A percentile compares a stretch with the other conserved stretches of the same genome.
Conservation (phyloP, 2,113 vertebrate species). For the Trochalopteron elliotii region DNA sequence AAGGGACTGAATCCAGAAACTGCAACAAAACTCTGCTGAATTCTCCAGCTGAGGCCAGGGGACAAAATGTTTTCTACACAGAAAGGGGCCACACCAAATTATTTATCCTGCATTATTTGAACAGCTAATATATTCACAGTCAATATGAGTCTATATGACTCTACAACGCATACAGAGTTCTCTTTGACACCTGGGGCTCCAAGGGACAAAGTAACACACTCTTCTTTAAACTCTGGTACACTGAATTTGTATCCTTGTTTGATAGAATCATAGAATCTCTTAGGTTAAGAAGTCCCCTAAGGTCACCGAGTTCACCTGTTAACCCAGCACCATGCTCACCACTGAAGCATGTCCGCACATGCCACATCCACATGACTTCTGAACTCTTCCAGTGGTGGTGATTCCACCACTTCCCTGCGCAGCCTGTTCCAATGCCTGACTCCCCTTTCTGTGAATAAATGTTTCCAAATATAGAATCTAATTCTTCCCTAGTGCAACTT, state of each 20-base stretch:
- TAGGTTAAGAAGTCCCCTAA: not conserved
- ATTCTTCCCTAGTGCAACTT: not conserved
- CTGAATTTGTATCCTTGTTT: not conserved
- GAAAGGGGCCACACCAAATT: not conserved
- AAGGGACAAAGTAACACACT: not conserved
- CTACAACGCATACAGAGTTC: not conserved
- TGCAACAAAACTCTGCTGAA: not conserved
- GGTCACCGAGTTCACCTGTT: fast-evolving
- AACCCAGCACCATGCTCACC: not conserved
- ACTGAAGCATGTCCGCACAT: not conserved
- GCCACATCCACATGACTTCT: not conserved
- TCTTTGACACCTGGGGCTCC: not conserved
- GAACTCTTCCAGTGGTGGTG: not conserved
- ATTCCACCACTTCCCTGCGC: not conserved
- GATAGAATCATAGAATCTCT: not conserved
- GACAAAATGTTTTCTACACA: not conserved
- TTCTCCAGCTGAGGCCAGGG: not conserved
- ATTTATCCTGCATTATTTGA: not conserved
- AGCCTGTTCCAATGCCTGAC: not conserved
- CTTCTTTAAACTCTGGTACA: not conserved
- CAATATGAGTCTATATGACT: not conserved
- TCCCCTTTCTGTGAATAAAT: not conserved
- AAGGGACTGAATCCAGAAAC: not conserved
- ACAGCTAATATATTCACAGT: not conserved
- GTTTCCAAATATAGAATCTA: not conserved